Conservation (phyloP, 2,113 vertebrate genomes). For the Gnathonemus longibarbis region DNA sequence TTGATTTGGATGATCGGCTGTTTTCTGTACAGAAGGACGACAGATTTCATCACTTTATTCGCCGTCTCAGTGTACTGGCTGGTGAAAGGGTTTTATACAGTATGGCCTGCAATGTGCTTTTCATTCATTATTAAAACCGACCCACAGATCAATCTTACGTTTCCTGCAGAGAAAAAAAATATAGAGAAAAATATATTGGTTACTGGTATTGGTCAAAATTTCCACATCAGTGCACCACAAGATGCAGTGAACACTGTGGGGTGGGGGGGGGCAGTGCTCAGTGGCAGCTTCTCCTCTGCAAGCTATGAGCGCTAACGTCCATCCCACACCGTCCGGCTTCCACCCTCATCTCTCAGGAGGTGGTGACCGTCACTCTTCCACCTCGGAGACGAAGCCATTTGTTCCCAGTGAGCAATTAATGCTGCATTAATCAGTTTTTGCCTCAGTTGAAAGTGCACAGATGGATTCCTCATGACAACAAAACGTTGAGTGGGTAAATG, state of each 20-base stretch:
- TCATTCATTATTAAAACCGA: neutral
- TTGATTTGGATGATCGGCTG: neutral
- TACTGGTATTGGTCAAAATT: neutral
- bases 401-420: slow-evolving; percentile 58
- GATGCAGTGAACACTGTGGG: neutral
- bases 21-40: neutral
- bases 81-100: neutral
- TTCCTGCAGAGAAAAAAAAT: neutral
- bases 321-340: slow-evolving; percentile 26
- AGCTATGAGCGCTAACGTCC: slow-evolving; percentile 8
- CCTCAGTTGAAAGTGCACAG: slow-evolving; percentile 42
- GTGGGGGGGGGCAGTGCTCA: neutral
- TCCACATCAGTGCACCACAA: neutral
- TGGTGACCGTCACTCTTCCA: slow-evolving; percentile 36
- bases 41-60: neutral
- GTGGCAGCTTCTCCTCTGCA: slow-evolving; percentile 18
- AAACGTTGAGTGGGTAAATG: slow-evolving; percentile 45
- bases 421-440: slow-evolving; percentile 54
- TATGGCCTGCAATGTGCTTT: neutral
- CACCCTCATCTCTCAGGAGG: slow-evolving; percentile 24
- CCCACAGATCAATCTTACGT: neutral
- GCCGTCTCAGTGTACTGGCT: neutral
- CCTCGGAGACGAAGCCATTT: slow-evolving; percentile 44
- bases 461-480: slow-evolving; percentile 52
- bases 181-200: neutral